Percentiles rank a stretch among this genome's conserved stretches.
phyloP scores from a whole-genome alignment of 1,140 invertebrate genomes.

The Hesperophylax magnus region DNA sequence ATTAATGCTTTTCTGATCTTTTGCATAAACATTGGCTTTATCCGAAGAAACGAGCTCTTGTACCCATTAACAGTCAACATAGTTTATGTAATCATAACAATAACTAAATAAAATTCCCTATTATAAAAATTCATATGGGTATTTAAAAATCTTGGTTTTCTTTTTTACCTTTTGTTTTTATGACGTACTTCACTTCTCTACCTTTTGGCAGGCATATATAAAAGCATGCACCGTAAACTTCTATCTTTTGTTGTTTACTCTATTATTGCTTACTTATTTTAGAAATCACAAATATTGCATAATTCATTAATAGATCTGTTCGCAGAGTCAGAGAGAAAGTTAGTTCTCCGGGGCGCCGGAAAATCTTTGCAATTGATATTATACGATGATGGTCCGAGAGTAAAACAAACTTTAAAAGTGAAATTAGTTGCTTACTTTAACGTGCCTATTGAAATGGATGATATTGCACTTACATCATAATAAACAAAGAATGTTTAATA shows the following conservation, averaged over 20 bases:
- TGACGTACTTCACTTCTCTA: no score
- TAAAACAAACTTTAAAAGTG: background rate
- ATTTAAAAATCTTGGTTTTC: background rate
- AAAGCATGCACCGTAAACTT: background rate
- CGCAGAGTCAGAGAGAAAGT: conserved; percentile 15
- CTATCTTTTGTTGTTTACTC: background rate
- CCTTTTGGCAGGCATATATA: background rate
- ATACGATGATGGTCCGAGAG: background rate
- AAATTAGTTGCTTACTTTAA: background rate
- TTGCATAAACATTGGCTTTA: background rate
- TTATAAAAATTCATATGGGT: background rate
- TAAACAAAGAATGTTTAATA: background rate
- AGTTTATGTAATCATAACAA: background rate
- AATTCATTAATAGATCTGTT: conserved; percentile 27
- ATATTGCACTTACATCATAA: background rate
- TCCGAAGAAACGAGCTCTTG: background rate
- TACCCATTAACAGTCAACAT: background rate
- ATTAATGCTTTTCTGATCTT: background rate
- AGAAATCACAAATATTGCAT: conserved; percentile 14
- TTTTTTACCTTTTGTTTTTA: background rate
- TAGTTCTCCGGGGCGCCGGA: background rate
- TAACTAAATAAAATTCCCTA: no score
- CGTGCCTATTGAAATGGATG: background rate
- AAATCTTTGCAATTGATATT: conserved; percentile 12
- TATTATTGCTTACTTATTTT: conserved; percentile 6